Conservation (phyloP, 1,140 invertebrate species). For the Medauroidea extradentata region DNA sequence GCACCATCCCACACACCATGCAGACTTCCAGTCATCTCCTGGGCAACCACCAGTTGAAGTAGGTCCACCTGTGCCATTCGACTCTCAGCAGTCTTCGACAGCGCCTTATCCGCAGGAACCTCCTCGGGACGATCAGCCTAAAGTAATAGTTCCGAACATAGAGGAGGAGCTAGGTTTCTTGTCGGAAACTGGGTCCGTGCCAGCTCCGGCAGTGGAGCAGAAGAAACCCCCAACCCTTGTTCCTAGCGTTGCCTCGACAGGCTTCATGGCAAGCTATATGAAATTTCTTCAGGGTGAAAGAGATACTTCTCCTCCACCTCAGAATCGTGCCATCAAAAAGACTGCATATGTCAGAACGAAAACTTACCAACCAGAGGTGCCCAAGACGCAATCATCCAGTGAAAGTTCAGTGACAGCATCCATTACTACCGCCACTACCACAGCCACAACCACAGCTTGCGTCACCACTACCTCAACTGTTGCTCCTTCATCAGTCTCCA, state of each 20-base stretch:
- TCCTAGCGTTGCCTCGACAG: slow-evolving; percentile 51
- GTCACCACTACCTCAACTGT: slow-evolving; percentile 1
- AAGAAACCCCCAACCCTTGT: slow-evolving; percentile 33
- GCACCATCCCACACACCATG: slow-evolving; percentile 47
- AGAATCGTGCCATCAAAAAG: slow-evolving; percentile 57
- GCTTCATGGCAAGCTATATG: slow-evolving; percentile 79
- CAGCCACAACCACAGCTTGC: slow-evolving; percentile 30
- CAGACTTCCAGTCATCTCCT: slow-evolving; percentile 48
- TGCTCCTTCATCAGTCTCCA: slow-evolving; percentile 11
- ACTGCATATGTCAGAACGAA: slow-evolving; percentile 56
- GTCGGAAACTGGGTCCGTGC: slow-evolving; percentile 31
- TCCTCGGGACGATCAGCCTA: slow-evolving; percentile 58
- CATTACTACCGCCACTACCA: slow-evolving; percentile 14
- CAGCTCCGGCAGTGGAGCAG: slow-evolving; percentile 46
- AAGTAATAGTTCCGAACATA: slow-evolving; percentile 80
- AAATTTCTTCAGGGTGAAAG: slow-evolving; percentile 79
- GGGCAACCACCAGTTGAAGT: slow-evolving; percentile 54
- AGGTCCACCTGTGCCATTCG: slow-evolving; percentile 46
- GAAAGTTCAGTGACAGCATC: slow-evolving; percentile 20
- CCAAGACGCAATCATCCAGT: slow-evolving; percentile 20
- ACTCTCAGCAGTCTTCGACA: neutral
- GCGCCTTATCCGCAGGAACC: neutral
- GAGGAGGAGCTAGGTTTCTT: slow-evolving; percentile 78
- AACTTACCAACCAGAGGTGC: slow-evolving; percentile 37
- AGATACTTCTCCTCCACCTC: slow-evolving; percentile 69